Conservation (phyloP, 1,140 invertebrate genomes). For the Drosophila tropicalis region DNA sequence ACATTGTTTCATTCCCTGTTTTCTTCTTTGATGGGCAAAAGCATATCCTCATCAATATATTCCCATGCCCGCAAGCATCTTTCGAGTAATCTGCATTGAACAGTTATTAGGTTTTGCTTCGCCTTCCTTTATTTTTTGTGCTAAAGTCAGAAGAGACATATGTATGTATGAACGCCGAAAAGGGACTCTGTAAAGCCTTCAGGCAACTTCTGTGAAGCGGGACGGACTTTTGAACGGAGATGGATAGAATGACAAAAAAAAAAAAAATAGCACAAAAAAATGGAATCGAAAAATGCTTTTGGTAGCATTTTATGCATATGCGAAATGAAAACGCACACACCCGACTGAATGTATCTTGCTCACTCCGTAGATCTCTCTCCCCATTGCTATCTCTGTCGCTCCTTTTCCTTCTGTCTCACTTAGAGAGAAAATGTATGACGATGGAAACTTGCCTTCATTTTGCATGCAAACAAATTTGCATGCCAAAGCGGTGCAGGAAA, state of each 20-base stretch:
- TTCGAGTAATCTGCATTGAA: slow-evolving; percentile 71
- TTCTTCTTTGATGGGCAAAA: slow-evolving; percentile 14
- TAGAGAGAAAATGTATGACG: slow-evolving; percentile 4
- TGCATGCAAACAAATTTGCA: slow-evolving; percentile 76
- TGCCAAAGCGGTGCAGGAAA: slow-evolving; percentile 62
- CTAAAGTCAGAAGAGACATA: slow-evolving; percentile 13
- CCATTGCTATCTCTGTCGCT: no score
- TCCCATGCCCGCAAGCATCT: slow-evolving; percentile 36
- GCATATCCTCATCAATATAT: slow-evolving; percentile 13
- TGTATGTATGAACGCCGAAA: slow-evolving; percentile 28
- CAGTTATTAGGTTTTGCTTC: slow-evolving; percentile 70
- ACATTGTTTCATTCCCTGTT: slow-evolving; percentile 34
- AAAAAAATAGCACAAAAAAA: slow-evolving; percentile 34
- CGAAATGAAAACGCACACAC: slow-evolving; percentile 69
- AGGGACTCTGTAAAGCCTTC: slow-evolving; percentile 31
- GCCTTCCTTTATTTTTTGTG: neutral
- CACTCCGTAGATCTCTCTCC: neutral
- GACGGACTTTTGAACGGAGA: neutral
- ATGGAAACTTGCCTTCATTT: slow-evolving; percentile 62
- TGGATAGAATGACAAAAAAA: slow-evolving; percentile 21
- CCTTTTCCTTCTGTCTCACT: neutral
- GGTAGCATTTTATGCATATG: slow-evolving; percentile 62
- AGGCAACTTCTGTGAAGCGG: slow-evolving; percentile 14
- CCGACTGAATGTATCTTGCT: slow-evolving; percentile 27
- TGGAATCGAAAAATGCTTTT: slow-evolving; percentile 33